Evolutionary conservation across 1,140 invertebrate species (phyloP).

Genomic region (Dendrolimus kikuchii): DNA sequence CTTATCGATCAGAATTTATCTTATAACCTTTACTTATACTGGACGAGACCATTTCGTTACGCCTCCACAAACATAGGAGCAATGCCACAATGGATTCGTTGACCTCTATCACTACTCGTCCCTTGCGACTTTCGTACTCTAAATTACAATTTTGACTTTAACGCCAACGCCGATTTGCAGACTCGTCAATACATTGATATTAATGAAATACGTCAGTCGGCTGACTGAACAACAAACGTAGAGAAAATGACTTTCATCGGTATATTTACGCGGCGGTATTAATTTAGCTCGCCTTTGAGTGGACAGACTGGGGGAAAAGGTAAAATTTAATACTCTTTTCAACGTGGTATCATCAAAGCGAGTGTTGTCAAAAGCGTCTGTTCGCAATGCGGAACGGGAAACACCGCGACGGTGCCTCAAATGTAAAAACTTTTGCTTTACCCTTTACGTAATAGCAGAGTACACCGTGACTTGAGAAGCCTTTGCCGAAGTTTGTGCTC

Average conservation of each 20-base stretch:
- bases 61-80: slow-evolving; percentile 39
- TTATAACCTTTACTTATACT: slow-evolving; percentile 36
- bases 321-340: slow-evolving; percentile 59
- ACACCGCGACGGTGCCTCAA: slow-evolving; percentile 41
- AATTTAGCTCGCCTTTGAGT: slow-evolving; percentile 46
- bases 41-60: slow-evolving; percentile 45
- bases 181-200: slow-evolving; percentile 17
- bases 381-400: slow-evolving; percentile 51
- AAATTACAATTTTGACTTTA: slow-evolving; percentile 35
- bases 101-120: slow-evolving; percentile 37
- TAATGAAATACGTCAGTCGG: no score
- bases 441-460: slow-evolving; percentile 56
- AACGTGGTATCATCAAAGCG: slow-evolving; percentile 53
- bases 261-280: slow-evolving; percentile 31
- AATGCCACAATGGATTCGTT: slow-evolving; percentile 51
- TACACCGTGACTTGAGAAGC: slow-evolving; percentile 47
- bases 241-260: slow-evolving; percentile 22
- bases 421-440: slow-evolving; percentile 66
- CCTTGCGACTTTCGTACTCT: slow-evolving; percentile 35
- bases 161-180: slow-evolving; percentile 28
- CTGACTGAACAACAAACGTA: slow-evolving; percentile 7
- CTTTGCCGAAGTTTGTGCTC: slow-evolving; percentile 56
- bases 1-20: slow-evolving; percentile 16
- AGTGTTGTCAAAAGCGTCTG: slow-evolving; percentile 58
- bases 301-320: slow-evolving; percentile 41